phyloP scores from a whole-genome alignment of 64 coral and sea anemone genomes.

The Stichodactyla mertensii region DNA sequence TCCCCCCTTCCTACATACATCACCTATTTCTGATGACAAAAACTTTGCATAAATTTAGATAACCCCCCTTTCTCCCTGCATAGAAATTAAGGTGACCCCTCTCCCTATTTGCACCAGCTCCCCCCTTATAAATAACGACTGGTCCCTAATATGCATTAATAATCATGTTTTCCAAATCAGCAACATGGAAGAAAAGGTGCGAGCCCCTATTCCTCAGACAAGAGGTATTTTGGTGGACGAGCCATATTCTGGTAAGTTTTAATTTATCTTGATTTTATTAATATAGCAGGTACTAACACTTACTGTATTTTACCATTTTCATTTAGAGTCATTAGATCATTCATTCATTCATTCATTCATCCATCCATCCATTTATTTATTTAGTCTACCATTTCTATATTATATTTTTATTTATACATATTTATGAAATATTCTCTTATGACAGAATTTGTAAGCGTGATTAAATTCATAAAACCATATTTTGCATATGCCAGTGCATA shows the following conservation, averaged over 20 bases:
- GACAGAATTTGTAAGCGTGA: neutral
- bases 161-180: neutral
- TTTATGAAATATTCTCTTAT: neutral
- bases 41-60: too few species aligned
- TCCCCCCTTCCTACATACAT: too few species aligned
- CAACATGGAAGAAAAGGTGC: constrained; percentile 62
- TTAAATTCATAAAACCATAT: neutral
- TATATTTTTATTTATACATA: neutral
- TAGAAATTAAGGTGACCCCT: neutral
- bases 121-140: too few species aligned
- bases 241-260: constrained; percentile 63
- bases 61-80: too few species aligned
- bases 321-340: neutral
- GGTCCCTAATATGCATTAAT: neutral
- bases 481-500: neutral
- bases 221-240: constrained; percentile 86
- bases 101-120: too few species aligned
- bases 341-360: neutral
- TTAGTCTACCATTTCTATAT: neutral
- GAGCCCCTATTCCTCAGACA: constrained; percentile 96
- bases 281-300: neutral
- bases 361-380: neutral
- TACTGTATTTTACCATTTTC: neutral
- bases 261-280: neutral
- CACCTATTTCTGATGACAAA: too few species aligned